Base-by-base conservation (phyloP, 2,888 invertebrate species). In the Matsumyia berberina region DNA sequence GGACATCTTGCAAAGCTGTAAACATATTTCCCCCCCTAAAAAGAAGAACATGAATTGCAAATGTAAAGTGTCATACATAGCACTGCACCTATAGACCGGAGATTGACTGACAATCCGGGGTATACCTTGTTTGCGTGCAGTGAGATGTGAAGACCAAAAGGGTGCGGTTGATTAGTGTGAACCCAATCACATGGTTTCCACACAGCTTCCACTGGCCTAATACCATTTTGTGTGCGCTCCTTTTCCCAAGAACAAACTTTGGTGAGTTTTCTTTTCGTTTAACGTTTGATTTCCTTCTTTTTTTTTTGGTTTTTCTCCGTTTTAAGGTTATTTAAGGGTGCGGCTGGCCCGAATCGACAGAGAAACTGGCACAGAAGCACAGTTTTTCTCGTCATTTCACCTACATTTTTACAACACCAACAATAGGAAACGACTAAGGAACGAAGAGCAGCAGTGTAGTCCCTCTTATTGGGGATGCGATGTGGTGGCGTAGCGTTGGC, bases 291-390 rank as follows among this genome's bases (percentile, higher is more conserved):
- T 55, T 58, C 8, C 31, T 51, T 15, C 17, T 79, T 53, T 42
- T 73, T 33, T 35, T 53, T 57, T 69, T 76, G n/a, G n/a, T 58
- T 67, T 70, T 39, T 70, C 57, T 64, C 55, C 35, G 42, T 33
- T 76, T 86, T 85, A 80, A 86, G 86, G 86, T 86, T 87, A 86
- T 80, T 86, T 85, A 86, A 86, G 87, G 87, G 87, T 83, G 87
- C 86, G 86, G 87, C 86, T 81, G 86, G 86, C 74, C 76, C 70
- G 64, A 85, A 80, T 83, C 69, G 79, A 70, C 79, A 51, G 72
- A 85, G 78, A 82, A 86, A 83, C 83, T 86, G 86, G 86, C 83
- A 87, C 87, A 87, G 85, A 74, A 81, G 73, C 74, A 74, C 70
- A 70, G 57, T 77, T 86, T 86, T 78, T 69, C 64, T 82, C 76